Evolutionary conservation across 2,888 invertebrate genomes (phyloP).

Genomic region (Pyrochroa serraticornis): DNA sequence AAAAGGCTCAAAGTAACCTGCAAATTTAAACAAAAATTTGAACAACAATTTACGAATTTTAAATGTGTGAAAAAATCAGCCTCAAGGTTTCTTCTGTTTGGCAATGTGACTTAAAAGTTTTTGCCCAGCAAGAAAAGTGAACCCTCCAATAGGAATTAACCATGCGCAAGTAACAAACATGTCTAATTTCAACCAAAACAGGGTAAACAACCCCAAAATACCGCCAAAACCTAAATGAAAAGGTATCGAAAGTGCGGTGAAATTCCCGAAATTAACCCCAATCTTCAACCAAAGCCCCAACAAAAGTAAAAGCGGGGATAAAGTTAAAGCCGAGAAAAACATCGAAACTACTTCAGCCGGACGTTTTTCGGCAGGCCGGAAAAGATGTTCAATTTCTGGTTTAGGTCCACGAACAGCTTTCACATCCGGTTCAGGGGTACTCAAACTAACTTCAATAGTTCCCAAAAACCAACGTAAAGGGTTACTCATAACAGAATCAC

Average conservation of each 20-base stretch:
- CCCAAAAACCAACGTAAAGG: constrained; percentile 89
- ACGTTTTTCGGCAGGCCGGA: constrained; percentile 90
- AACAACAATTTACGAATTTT: neutral
- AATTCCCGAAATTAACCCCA: constrained; percentile 84
- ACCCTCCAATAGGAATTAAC: constrained; percentile 80
- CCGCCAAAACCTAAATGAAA: constrained; percentile 91
- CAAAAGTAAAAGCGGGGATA: constrained; percentile 82
- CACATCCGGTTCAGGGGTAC: constrained; percentile 42
- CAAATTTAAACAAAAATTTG: constrained; percentile 10
- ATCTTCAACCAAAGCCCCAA: constrained; percentile 85
- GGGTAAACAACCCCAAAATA: constrained; percentile 84
- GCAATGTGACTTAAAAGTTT: constrained; percentile 85
- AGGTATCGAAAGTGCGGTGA: constrained; percentile 81
- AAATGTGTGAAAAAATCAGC: constrained; percentile 6
- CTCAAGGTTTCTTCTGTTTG: constrained; percentile 49
- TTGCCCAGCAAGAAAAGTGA: constrained; percentile 94
- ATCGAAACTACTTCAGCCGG: constrained; percentile 89
- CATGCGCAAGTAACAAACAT: constrained; percentile 97
- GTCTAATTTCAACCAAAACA: constrained; percentile 91
- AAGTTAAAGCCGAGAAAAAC: constrained; percentile 84
- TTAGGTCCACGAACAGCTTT: constrained; percentile 59
- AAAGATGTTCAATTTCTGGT: constrained; percentile 77
- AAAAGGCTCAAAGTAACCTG: neutral
- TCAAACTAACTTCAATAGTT: constrained; percentile 75
- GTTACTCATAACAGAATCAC: constrained; percentile 89